A percentile compares a stretch with the other conserved stretches of the same genome.
These are phyloP conservation scores for Neosalanx taihuensis DNA, from an alignment of 2,797 vertebrate species.

Conservation along the genomic window DNA sequence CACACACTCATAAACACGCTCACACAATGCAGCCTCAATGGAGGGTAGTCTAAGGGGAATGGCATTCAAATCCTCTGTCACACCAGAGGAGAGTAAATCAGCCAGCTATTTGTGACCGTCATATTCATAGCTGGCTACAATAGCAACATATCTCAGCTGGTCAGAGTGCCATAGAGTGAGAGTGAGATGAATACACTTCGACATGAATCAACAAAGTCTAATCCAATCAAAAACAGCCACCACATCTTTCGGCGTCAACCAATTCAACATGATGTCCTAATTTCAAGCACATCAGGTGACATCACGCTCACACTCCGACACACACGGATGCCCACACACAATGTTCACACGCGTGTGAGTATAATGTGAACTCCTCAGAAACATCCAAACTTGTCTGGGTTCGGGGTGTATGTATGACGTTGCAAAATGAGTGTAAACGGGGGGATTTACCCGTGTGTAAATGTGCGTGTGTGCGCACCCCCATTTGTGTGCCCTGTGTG, in stretches of 20 bases:
- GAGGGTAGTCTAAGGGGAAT: not conserved
- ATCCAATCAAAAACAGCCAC: not conserved
- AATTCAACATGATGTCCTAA: not conserved
- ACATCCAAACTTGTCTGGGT: not conserved
- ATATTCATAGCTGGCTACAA: not conserved
- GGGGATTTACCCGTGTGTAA: not conserved
- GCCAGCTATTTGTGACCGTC: not conserved
- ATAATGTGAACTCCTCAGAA: not conserved
- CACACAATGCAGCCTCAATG: conserved; percentile 2
- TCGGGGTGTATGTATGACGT: not conserved
- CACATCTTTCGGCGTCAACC: not conserved
- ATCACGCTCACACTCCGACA: too few species aligned
- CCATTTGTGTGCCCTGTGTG: too few species aligned
- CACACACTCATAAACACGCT: not conserved
- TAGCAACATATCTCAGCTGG: too few species aligned
- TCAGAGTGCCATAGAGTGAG: too few species aligned
- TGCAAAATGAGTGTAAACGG: too few species aligned
- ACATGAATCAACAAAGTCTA: not conserved
- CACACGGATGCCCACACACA: not conserved
- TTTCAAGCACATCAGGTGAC: not conserved
- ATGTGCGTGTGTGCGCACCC: too few species aligned
- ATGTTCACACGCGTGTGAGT: not conserved
- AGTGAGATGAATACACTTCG: not conserved
- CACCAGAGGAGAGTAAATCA: not conserved
- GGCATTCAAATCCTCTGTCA: not conserved